Conservation (phyloP, 2,113 vertebrate species). For the Gasterosteus aculeatus region DNA sequence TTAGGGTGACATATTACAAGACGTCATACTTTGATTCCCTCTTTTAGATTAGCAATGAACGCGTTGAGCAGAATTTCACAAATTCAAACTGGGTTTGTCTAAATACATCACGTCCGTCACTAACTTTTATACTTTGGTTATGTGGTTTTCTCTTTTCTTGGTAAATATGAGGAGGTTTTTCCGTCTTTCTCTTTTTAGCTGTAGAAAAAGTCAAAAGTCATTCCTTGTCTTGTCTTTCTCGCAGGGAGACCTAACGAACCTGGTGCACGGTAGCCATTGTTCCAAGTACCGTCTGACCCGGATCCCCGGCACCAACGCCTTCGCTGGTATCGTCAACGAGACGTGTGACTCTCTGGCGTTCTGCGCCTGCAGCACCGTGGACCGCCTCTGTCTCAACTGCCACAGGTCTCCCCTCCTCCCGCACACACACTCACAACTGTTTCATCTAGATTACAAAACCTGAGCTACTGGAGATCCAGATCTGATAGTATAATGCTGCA, state of each 20-base stretch:
- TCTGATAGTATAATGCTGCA: not conserved
- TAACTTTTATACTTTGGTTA: not conserved
- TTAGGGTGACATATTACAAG: not conserved
- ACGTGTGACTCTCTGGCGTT: conserved; percentile 96
- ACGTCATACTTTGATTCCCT: not conserved
- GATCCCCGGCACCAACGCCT: conserved; percentile 95
- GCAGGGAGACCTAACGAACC: conserved; percentile 97
- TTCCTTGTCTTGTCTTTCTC: not conserved
- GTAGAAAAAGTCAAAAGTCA: not conserved
- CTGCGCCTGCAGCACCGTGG: conserved; percentile 98
- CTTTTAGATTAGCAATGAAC: not conserved
- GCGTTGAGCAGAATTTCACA: not conserved
- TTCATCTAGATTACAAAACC: not conserved
- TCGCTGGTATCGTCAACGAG: conserved; percentile 97
- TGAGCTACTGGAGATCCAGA: not conserved
- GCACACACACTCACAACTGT: not conserved
- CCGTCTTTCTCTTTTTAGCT: not conserved
- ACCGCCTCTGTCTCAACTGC: conserved; percentile 98
- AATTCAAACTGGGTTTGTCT: not conserved
- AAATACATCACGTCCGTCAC: not conserved
- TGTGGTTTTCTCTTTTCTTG: not conserved
- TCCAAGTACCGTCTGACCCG: conserved; percentile 94
- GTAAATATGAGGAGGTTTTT: not conserved
- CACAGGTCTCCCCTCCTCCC: conserved; percentile 84
- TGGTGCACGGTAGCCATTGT: conserved; percentile 97